Conservation (phyloP, 1,140 invertebrate species). For the Eupristina koningsbergeri region DNA sequence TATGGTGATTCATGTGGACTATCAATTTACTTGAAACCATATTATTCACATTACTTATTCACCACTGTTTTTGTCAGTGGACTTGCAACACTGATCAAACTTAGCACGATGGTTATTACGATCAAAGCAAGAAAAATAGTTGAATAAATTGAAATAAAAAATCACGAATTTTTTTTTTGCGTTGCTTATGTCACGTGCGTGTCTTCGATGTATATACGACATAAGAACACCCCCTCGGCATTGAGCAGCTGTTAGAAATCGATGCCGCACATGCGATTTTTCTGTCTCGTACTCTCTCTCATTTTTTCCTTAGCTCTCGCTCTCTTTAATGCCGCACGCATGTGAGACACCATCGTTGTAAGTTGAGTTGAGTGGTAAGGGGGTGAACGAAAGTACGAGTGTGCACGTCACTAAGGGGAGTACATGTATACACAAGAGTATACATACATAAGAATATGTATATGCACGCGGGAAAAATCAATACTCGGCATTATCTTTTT, state of each 20-base stretch:
- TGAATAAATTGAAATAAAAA: too few species aligned
- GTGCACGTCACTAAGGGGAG: constrained; percentile 56
- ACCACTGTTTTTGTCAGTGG: too few species aligned
- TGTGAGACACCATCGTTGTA: not conserved
- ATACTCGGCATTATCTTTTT: constrained; percentile 59
- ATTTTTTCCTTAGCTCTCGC: not conserved
- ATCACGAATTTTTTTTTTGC: too few species aligned
- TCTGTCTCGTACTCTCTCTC: not conserved
- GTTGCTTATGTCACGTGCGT: constrained; percentile 21
- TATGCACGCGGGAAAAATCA: constrained; percentile 59
- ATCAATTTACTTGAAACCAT: not conserved
- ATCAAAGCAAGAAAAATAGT: too few species aligned
- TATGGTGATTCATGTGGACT: not conserved
- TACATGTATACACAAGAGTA: constrained; percentile 34
- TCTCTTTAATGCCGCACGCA: not conserved
- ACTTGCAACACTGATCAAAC: not conserved
- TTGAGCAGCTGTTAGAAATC: constrained; percentile 72
- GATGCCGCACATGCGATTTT: constrained; percentile 58
- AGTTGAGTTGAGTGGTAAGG: constrained; percentile 41
- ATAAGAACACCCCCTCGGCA: not conserved
- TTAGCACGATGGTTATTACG: too few species aligned
- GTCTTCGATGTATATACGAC: constrained; percentile 1
- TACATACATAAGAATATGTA: too few species aligned
- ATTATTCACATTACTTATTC: not conserved
- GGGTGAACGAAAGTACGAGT: constrained; percentile 38